These are phyloP conservation scores for Rhabdophis nuchalis DNA, from an alignment of 2,797 vertebrate species.

Conservation along the genomic window DNA sequence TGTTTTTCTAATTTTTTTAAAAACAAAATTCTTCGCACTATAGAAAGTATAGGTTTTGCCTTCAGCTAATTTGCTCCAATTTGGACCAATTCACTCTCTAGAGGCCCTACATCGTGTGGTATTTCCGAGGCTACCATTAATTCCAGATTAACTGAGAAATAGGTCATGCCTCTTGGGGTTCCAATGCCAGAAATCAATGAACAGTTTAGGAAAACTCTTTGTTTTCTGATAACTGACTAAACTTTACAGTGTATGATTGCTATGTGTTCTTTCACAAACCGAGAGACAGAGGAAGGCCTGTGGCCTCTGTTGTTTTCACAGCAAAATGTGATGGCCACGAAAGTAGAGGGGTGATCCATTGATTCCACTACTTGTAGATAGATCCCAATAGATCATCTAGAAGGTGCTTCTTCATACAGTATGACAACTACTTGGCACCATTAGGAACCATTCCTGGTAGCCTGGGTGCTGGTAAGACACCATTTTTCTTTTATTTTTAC, in stretches of 20 bases:
- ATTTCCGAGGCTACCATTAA: not conserved
- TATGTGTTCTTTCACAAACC: not conserved
- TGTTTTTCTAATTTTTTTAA: not conserved
- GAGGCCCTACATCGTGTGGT: not conserved
- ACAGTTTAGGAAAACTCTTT: not conserved
- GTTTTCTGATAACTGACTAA: not conserved
- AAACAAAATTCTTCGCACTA: too few species aligned
- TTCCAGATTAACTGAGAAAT: not conserved
- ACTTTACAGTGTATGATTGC: not conserved
- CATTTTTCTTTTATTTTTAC: not conserved
- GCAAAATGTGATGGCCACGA: not conserved
- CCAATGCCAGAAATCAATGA: not conserved
- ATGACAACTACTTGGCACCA: not conserved
- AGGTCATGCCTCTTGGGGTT: not conserved
- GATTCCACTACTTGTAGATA: not conserved
- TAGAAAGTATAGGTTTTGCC: not conserved
- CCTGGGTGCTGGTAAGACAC: not conserved
- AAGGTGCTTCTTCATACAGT: not conserved
- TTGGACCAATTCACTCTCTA: not conserved
- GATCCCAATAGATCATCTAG: not conserved
- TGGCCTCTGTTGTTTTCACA: not conserved
- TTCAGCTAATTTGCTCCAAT: not conserved
- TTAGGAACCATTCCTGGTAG: not conserved
- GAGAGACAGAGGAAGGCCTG: not conserved
- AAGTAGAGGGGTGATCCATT: not conserved